phyloP scores from a whole-genome alignment of 2,888 invertebrate species.

The Habroteleia sp. region DNA sequence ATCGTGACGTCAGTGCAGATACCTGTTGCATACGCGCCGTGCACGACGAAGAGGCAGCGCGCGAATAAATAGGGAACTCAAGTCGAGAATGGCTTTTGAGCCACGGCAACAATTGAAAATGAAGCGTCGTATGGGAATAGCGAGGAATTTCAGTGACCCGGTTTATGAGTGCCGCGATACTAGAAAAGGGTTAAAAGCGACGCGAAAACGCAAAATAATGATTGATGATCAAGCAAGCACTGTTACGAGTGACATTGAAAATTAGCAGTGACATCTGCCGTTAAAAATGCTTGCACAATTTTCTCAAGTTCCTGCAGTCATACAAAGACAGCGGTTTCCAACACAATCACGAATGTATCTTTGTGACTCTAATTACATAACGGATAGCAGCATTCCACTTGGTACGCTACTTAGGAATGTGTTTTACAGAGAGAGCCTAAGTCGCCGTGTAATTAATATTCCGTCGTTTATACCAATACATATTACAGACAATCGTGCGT shows the following conservation, averaged over 20 bases:
- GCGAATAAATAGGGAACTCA: slow-evolving; percentile 26
- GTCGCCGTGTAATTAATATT: slow-evolving; percentile 16
- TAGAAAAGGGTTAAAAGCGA: background rate
- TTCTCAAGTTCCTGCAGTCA: slow-evolving; percentile 20
- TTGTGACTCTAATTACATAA: slow-evolving; percentile 49
- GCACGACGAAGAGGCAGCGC: slow-evolving; percentile 46
- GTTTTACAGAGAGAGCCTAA: slow-evolving; percentile 1
- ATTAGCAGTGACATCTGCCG: slow-evolving; percentile 24
- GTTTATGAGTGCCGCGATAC: background rate
- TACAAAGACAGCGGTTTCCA: slow-evolving; percentile 20
- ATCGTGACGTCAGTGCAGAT: slow-evolving; percentile 71
- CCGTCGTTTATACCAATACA: too few relatives aligned
- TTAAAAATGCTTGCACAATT: slow-evolving; percentile 26
- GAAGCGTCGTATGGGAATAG: slow-evolving; percentile 17
- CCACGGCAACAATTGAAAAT: slow-evolving; percentile 62
- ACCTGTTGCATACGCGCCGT: slow-evolving; percentile 72
- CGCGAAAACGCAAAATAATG: too few relatives aligned
- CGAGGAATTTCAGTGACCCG: slow-evolving; percentile 9
- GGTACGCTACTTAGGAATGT: slow-evolving; percentile 23
- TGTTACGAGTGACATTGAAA: slow-evolving; percentile 22
- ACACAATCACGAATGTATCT: slow-evolving; percentile 23
- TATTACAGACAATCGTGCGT: slow-evolving; percentile 9
- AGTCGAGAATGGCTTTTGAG: slow-evolving; percentile 41
- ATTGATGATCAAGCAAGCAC: background rate
- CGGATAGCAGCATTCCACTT: slow-evolving; percentile 48